Base-by-base conservation (phyloP, 2,113 vertebrate genomes). In the Aspiorhynchus laticeps region DNA sequence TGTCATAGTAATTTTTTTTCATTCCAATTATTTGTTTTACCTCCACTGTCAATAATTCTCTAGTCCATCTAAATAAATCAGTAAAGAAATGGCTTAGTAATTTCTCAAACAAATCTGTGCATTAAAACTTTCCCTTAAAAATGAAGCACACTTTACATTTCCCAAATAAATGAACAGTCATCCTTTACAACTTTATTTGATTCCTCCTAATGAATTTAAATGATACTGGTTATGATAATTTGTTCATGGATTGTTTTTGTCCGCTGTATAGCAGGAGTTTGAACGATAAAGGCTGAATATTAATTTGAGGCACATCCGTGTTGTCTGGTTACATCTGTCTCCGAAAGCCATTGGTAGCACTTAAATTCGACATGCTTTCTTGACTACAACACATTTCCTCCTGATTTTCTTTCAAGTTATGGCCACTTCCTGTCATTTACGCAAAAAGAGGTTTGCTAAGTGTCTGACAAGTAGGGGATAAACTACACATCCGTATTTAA, bases 291-390 rank as follows among this genome's bases (percentile, higher is more conserved):
- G 79, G 56, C 80, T 78, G 84, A 36, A 81, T 65, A 82, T 56
- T 77, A 21, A 28, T 83, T 48, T 71, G 46, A 12, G 80, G 84
- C 96, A 94, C 92, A 69, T 96, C 94, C 96, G 96, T 94, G 95
- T 93, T 95, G 94, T 31, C 63, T 51, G 63, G 36, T 56, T 38
- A 24, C 93, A 92, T 95, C 95, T 95, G 95, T 96, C 71, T 88
- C 95, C 12, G 94, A 95, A 95, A 95, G 95, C 93, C 95, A 95
- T 95, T 91, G 95, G 95, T 92, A 95, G 95, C 95, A 96, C 95
- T 96, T 95, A 15, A 92, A 93, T 95, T 94, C 95, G 95, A 94
- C 94, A 92, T 93, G 93, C 95, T 95, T 93, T 91, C 93, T 95
- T 95, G 92, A 93, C 92, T 95, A 91, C 91, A 94, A 94, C 95